Conservation (phyloP, 1,140 invertebrate genomes). For the Lepidurus packardi region DNA sequence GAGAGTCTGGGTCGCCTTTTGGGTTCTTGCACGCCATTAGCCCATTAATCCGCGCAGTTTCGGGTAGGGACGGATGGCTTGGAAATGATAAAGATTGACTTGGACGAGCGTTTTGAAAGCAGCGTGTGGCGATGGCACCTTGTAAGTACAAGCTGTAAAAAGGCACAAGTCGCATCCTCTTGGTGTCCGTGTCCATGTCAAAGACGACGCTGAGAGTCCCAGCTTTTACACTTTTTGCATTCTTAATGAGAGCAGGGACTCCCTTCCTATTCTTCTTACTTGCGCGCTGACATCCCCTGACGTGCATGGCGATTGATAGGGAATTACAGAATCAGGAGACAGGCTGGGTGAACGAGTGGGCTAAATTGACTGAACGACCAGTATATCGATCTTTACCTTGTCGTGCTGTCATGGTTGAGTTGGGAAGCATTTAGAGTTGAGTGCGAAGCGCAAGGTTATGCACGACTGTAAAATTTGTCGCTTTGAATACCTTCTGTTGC, state of each 20-base stretch:
- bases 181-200: background rate
- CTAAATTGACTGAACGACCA: background rate
- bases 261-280: background rate
- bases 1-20: background rate
- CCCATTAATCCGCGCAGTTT: conserved; percentile 1
- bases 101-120: background rate
- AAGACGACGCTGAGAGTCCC: background rate
- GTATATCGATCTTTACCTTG: conserved; percentile 18
- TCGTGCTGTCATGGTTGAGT: background rate
- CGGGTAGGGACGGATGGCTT: background rate
- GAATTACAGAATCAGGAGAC: conserved; percentile 2
- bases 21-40: background rate
- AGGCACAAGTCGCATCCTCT: background rate
- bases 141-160: background rate
- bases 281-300: background rate
- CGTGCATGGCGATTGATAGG: background rate
- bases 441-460: background rate
- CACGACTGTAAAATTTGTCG: too few relatives aligned
- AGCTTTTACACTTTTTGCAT: conserved; percentile 15
- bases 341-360: background rate
- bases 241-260: background rate
- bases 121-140: conserved; percentile 12
- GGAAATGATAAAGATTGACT: conserved; percentile 15
- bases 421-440: background rate
- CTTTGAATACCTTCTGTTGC: too few relatives aligned